Conservation (phyloP, 2,888 invertebrate genomes). For the Carpatolechia fugitivella region DNA sequence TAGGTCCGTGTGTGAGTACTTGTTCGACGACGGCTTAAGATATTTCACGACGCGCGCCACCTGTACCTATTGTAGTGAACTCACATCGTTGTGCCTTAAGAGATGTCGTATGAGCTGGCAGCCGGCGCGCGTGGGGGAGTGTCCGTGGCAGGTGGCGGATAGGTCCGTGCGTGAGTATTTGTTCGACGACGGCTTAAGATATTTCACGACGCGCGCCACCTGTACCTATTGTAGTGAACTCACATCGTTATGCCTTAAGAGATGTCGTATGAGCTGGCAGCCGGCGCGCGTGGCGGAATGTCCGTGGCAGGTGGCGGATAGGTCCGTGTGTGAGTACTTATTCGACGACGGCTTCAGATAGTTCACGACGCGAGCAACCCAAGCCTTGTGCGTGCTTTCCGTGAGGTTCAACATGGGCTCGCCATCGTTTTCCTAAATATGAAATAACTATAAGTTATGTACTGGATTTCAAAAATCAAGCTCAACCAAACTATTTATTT, state of each 20-base stretch:
- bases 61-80: constrained; percentile 27
- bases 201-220: constrained; percentile 44
- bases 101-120: constrained; percentile 88
- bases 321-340: constrained; percentile 91
- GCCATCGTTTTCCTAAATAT: constrained; percentile 54
- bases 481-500: too few species aligned
- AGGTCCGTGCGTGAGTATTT: constrained; percentile 90
- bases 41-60: background rate
- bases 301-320: constrained; percentile 77
- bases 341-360: constrained; percentile 94
- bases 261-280: constrained; percentile 86
- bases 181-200: constrained; percentile 84
- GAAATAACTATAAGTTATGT: too few species aligned
- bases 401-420: constrained; percentile 54
- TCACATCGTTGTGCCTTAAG: constrained; percentile 82
- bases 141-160: constrained; percentile 75
- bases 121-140: constrained; percentile 83
- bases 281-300: constrained; percentile 83
- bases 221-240: constrained; percentile 31
- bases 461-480: too few species aligned
- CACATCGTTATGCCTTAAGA: constrained; percentile 83
- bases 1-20: constrained; percentile 89
- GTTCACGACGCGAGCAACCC: constrained; percentile 85
- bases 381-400: constrained; percentile 67
- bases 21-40: constrained; percentile 87